Evolutionary conservation across 2,888 invertebrate species (phyloP).

Genomic region (Nomada goodeniana): DNA sequence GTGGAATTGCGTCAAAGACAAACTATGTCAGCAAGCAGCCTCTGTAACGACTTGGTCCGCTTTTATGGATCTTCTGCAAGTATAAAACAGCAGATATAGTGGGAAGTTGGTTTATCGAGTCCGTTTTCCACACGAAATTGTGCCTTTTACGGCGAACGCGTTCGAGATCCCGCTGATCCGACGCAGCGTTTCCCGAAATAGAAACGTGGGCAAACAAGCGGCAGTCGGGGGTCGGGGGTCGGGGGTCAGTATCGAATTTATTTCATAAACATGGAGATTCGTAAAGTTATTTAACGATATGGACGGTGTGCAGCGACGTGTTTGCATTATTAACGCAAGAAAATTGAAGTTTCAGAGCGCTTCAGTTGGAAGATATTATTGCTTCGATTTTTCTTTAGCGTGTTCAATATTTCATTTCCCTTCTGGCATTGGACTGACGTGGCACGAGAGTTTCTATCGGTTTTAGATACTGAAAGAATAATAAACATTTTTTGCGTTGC

Average conservation of each 20-base stretch:
- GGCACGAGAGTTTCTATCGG: no score
- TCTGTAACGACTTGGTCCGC: constrained; percentile 45
- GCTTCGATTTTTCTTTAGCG: no score
- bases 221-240: no score
- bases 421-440: no score
- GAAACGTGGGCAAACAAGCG: background rate
- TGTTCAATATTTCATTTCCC: no score
- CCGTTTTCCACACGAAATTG: constrained; percentile 12
- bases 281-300: background rate
- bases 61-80: constrained; percentile 53
- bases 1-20: constrained; percentile 24
- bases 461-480: no score
- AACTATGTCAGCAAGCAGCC: constrained; percentile 40
- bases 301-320: no score
- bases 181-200: constrained; percentile 15
- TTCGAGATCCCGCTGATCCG: constrained; percentile 2
- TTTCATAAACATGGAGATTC: background rate
- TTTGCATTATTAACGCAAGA: background rate
- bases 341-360: background rate
- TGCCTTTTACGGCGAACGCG: constrained; percentile 12
- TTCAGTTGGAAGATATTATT: background rate
- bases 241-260: background rate
- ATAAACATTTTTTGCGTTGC: no score
- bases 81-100: constrained; percentile 43
- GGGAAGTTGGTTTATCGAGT: constrained; percentile 47